phyloP scores from a whole-genome alignment of 2,113 vertebrate species.

The Addax nasomaculatus region DNA sequence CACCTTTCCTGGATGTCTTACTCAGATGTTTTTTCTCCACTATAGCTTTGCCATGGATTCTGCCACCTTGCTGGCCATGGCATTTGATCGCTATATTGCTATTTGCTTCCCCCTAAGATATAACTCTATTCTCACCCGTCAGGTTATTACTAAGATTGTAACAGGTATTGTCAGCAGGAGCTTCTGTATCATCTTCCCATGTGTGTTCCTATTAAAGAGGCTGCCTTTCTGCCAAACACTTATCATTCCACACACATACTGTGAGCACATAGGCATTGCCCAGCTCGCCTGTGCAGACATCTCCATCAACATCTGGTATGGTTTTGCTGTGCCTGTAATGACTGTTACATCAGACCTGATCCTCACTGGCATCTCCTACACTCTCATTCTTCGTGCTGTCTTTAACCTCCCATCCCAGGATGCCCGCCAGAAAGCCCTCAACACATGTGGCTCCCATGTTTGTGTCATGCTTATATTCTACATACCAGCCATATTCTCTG shows the following conservation, averaged over 20 bases:
- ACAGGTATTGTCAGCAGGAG: conserved; percentile 8
- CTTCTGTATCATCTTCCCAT: conserved; percentile 38
- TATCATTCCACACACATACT: conserved; percentile 23
- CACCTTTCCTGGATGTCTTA: conserved; percentile 51
- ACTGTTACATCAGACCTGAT: neutral
- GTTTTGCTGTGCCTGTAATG: neutral
- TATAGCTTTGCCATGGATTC: conserved; percentile 54
- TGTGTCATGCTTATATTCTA: conserved; percentile 43
- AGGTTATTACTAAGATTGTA: neutral
- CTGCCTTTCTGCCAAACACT: conserved; percentile 39
- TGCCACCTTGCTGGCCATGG: conserved; percentile 54
- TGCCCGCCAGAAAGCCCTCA: conserved; percentile 39
- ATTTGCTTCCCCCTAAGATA: conserved; percentile 52
- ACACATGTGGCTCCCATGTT: neutral
- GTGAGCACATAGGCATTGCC: conserved; percentile 40
- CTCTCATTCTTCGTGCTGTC: neutral
- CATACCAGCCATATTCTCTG: conserved; percentile 19
- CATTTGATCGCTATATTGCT: conserved; percentile 59
- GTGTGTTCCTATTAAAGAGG: conserved; percentile 30
- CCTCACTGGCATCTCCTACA: conserved; percentile 13
- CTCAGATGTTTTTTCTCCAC: conserved; percentile 66
- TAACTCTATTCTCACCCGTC: neutral
- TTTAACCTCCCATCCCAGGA: neutral
- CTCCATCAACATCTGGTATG: conserved; percentile 13
- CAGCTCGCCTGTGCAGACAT: neutral